Evolutionary conservation across 2,888 invertebrate species (phyloP).

Genomic region (Electrophaes corylata): DNA sequence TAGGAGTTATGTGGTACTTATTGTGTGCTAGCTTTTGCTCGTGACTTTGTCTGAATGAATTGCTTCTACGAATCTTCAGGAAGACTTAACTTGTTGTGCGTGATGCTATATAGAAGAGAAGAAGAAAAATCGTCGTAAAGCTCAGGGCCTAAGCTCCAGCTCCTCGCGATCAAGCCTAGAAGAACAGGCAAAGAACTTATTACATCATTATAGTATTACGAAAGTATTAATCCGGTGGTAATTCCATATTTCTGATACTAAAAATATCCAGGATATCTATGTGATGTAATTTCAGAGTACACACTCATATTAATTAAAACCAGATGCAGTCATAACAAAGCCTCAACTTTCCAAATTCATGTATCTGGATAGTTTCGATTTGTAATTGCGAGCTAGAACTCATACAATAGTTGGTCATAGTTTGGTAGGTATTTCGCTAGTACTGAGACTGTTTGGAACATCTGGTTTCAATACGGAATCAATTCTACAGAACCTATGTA

Average conservation of each 20-base stretch:
- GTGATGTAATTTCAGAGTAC: too few relatives aligned
- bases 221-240: too few relatives aligned
- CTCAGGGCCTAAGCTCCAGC: too few relatives aligned
- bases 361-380: slow-evolving; percentile 8
- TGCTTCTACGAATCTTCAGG: background rate
- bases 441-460: background rate
- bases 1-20: slow-evolving; percentile 24
- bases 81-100: too few relatives aligned
- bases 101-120: too few relatives aligned
- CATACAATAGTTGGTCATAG: slow-evolving; percentile 22
- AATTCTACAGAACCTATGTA: slow-evolving; percentile 5
- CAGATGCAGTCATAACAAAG: background rate
- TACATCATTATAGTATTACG: too few relatives aligned
- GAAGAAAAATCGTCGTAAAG: too few relatives aligned
- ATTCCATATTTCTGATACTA: too few relatives aligned
- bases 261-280: too few relatives aligned
- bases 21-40: background rate
- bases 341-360: slow-evolving; percentile 1
- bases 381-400: slow-evolving; percentile 8
- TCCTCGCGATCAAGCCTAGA: too few relatives aligned
- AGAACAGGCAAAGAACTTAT: too few relatives aligned
- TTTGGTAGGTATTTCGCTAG: slow-evolving; percentile 2
- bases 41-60: background rate
- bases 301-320: background rate
- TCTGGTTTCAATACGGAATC: slow-evolving; percentile 15